phyloP scores from a whole-genome alignment of 1,140 invertebrate species.

The Pseudomyrmex sp. region DNA sequence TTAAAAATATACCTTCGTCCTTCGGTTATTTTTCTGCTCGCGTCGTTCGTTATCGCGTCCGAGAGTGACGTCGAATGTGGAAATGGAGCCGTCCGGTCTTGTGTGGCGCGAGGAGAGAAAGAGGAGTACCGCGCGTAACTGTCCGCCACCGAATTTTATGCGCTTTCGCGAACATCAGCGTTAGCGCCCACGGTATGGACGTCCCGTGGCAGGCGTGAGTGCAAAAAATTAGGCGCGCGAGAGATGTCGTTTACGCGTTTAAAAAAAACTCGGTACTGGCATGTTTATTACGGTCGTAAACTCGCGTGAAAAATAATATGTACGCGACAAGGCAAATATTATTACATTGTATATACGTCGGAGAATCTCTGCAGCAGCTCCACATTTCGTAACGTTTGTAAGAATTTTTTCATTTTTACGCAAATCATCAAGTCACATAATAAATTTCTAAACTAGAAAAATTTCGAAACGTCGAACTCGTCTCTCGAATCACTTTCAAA shows the following conservation, averaged over 20 bases:
- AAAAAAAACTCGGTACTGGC: constrained; percentile 18
- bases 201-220: constrained; percentile 4
- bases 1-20: constrained; percentile 35
- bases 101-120: constrained; percentile 7
- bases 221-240: constrained; percentile 46
- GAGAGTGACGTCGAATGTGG: constrained; percentile 40
- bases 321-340: constrained; percentile 7
- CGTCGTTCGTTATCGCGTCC: constrained; percentile 39
- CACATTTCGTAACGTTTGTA: background rate
- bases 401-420: background rate
- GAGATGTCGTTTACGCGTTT: constrained; percentile 37
- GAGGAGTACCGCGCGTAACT: constrained; percentile 26
- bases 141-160: constrained; percentile 51
- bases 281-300: constrained; percentile 51
- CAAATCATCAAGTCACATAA: background rate
- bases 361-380: background rate
- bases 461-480: background rate
- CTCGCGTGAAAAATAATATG: background rate
- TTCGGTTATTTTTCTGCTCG: constrained; percentile 30
- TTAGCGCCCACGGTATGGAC: constrained; percentile 12
- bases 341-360: background rate
- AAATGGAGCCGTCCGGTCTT: constrained; percentile 31
- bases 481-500: background rate
- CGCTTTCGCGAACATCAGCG: constrained; percentile 36
- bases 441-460: background rate